phyloP scores from a whole-genome alignment of 2,888 invertebrate species.

The Mesodorylaimus sp. region DNA sequence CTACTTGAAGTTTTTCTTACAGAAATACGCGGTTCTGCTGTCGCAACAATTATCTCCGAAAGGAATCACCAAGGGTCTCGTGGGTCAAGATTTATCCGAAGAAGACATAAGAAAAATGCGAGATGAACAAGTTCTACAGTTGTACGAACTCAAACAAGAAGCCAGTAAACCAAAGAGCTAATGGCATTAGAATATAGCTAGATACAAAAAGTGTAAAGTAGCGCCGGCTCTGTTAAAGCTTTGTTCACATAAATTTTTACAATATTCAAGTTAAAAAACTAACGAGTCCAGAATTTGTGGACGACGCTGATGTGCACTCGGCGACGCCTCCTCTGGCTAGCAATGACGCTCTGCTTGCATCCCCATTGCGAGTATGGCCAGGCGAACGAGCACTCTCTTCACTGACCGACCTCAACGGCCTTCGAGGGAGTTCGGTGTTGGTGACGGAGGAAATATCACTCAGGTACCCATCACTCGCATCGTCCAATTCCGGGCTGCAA shows the following conservation, averaged over 20 bases:
- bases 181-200: neutral
- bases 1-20: conserved; percentile 21
- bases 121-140: conserved; percentile 62
- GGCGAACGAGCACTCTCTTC: no score
- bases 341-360: no score
- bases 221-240: no score
- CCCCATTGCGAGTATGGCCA: no score
- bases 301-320: no score
- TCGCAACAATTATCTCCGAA: conserved; percentile 46
- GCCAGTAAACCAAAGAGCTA: conserved; percentile 25
- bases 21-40: conserved; percentile 58
- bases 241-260: no score
- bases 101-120: conserved; percentile 49
- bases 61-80: conserved; percentile 8
- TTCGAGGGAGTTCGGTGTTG: neutral
- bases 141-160: conserved; percentile 60
- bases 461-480: conserved; percentile 6
- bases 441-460: conserved; percentile 8
- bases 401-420: neutral
- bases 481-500: neutral
- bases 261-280: no score
- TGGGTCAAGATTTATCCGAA: conserved; percentile 48
- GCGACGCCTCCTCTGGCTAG: no score
- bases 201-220: no score
- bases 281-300: no score